Percentiles rank a stretch among this genome's conserved stretches.
These are phyloP conservation scores for Scaptomyza montana DNA, from an alignment of 1,140 invertebrate genomes.

Conservation along the genomic window DNA sequence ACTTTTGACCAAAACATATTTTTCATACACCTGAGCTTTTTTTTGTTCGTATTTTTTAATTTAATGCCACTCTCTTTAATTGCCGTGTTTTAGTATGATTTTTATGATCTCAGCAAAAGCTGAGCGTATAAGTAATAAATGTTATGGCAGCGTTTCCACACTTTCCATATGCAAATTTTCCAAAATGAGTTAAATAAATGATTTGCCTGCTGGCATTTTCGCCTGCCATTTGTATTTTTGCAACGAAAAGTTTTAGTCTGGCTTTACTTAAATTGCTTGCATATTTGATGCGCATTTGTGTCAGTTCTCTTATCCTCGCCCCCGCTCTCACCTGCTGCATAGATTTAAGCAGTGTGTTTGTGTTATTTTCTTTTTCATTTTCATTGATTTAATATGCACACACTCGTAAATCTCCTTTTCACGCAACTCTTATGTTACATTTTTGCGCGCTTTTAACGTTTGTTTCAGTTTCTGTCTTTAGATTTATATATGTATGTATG, in stretches of 20 bases:
- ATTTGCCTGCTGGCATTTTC: slow-evolving; percentile 22
- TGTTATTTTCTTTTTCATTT: slow-evolving; percentile 24
- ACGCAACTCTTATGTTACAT: slow-evolving; percentile 44
- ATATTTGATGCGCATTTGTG: slow-evolving; percentile 58
- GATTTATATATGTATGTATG: slow-evolving; percentile 1
- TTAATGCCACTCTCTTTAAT: not conserved
- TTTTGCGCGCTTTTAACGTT: slow-evolving; percentile 35
- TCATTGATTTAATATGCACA: slow-evolving; percentile 74
- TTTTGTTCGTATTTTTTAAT: not conserved
- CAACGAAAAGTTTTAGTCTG: slow-evolving; percentile 10
- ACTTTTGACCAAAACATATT: not conserved
- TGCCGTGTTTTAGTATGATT: not conserved
- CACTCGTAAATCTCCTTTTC: slow-evolving; percentile 72
- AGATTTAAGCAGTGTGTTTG: slow-evolving; percentile 26
- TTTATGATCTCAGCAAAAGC: not conserved
- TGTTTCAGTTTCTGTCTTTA: slow-evolving; percentile 30
- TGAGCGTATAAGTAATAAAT: not conserved
- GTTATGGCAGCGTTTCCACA: not conserved
- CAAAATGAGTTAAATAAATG: slow-evolving; percentile 24
- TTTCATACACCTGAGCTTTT: not conserved
- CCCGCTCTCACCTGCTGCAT: not conserved
- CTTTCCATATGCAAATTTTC: slow-evolving; percentile 6
- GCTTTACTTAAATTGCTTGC: slow-evolving; percentile 40
- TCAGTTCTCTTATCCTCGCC: slow-evolving; percentile 21
- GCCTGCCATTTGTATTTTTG: too few species aligned